These are phyloP conservation scores for Microhierax caerulescens DNA, from an alignment of 2,797 vertebrate species.

Conservation along the genomic window DNA sequence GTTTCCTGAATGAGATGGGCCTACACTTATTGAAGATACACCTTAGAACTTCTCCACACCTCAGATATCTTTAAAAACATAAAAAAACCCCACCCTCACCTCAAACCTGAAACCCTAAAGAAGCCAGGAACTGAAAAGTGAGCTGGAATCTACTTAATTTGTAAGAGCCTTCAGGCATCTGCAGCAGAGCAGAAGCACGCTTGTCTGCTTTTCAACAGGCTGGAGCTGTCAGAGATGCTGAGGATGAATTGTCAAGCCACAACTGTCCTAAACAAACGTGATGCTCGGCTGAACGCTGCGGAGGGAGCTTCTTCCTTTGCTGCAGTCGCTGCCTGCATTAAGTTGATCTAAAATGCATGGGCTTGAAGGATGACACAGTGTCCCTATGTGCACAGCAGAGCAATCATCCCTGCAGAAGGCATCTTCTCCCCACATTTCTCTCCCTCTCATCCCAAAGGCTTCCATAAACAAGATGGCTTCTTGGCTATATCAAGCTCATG, in stretches of 20 bases:
- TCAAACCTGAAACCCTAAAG: not conserved
- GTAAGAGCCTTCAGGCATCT: not conserved
- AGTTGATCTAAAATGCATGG: not conserved
- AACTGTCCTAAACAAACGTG: not conserved
- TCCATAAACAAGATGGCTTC: not conserved
- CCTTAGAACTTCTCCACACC: not conserved
- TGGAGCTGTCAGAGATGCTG: slow-evolving; percentile 17
- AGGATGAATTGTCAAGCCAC: not conserved
- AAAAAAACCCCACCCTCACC: not conserved
- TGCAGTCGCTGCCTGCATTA: slow-evolving; percentile 4
- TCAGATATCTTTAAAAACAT: not conserved
- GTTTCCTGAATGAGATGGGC: not conserved
- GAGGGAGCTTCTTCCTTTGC: not conserved
- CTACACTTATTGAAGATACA: not conserved
- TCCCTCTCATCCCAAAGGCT: not conserved
- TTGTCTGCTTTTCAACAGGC: not conserved
- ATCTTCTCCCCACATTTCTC: not conserved
- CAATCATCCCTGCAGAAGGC: not conserved
- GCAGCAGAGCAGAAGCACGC: not conserved
- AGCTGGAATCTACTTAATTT: not conserved
- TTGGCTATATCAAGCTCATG: not conserved
- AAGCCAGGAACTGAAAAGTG: not conserved
- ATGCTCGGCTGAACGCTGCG: not conserved
- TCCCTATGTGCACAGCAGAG: not conserved
- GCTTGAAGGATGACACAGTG: not conserved